Percentiles rank a stretch among this genome's conserved stretches.
phyloP scores from a whole-genome alignment of 1,140 invertebrate species.

The Drosophila bifasciata region DNA sequence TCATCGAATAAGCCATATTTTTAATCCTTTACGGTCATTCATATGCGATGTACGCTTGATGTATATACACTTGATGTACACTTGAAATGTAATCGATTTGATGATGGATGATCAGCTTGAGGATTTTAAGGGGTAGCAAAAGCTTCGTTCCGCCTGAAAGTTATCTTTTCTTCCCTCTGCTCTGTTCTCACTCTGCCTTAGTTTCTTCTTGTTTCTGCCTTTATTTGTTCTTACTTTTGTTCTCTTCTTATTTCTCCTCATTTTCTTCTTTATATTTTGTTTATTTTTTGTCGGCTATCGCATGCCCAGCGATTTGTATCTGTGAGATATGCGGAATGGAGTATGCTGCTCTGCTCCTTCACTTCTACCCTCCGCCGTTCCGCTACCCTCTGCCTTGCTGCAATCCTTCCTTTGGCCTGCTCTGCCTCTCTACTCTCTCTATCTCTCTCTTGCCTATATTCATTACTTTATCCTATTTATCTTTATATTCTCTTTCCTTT shows the following conservation, averaged over 20 bases:
- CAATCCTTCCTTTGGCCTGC: conserved; percentile 13
- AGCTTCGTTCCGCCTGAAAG: no score
- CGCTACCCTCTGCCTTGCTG: conserved; percentile 5
- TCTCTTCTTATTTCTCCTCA: conserved; percentile 11
- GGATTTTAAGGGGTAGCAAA: no score
- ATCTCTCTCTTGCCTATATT: neutral
- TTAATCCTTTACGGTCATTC: no score
- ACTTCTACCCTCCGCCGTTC: conserved; percentile 1
- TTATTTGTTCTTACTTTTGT: conserved; percentile 4
- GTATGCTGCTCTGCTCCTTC: neutral
- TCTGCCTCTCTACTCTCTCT: neutral
- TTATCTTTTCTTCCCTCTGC: conserved; percentile 8
- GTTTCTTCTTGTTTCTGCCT: conserved; percentile 27
- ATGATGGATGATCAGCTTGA: no score
- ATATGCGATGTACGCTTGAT: no score
- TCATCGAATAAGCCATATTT: no score
- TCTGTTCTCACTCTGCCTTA: conserved; percentile 1
- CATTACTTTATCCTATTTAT: conserved; percentile 17
- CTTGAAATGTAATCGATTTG: no score
- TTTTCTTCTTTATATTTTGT: conserved; percentile 9
- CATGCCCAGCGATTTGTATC: conserved; percentile 42
- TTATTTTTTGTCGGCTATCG: conserved; percentile 4
- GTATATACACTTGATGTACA: no score
- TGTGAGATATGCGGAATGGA: conserved; percentile 23
- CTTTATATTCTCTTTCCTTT: no score